phyloP scores from a whole-genome alignment of 2,888 invertebrate species.

The Pimpla rufipes region DNA sequence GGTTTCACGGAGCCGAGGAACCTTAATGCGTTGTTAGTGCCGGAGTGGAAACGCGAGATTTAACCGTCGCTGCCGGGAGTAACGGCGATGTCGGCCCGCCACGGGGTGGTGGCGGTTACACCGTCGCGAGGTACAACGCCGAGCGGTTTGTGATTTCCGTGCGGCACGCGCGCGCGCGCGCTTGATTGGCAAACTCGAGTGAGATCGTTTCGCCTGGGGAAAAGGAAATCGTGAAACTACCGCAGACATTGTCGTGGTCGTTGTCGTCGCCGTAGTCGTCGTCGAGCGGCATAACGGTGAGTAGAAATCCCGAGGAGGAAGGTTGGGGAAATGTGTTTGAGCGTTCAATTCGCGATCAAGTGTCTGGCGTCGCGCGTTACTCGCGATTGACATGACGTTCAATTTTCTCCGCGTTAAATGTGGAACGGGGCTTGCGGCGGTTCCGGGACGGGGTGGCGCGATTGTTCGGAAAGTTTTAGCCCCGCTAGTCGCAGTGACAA shows the following conservation, averaged over 20 bases:
- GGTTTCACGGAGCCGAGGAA: background rate
- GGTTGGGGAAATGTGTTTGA: background rate
- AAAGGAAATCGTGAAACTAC: conserved; percentile 38
- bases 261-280: conserved; percentile 13
- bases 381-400: background rate
- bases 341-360: conserved; percentile 2
- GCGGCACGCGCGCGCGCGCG: conserved; percentile 51
- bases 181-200: conserved; percentile 51
- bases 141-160: conserved; percentile 44
- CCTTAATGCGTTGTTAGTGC: conserved; percentile 38
- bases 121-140: background rate
- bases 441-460: background rate
- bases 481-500: background rate
- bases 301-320: conserved; percentile 8
- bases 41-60: conserved; percentile 48
- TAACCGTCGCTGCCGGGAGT: conserved; percentile 10
- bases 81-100: conserved; percentile 11
- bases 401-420: background rate
- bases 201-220: conserved; percentile 18
- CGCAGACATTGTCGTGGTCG: conserved; percentile 9
- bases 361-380: background rate
- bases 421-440: background rate
- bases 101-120: background rate
- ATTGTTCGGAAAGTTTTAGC: background rate
- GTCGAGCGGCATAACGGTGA: conserved; percentile 37